Evolutionary conservation across 2,888 invertebrate genomes (phyloP), one percentile per base, ranked within the genome.

Genomic region (Physocephala rufipes): DNA sequence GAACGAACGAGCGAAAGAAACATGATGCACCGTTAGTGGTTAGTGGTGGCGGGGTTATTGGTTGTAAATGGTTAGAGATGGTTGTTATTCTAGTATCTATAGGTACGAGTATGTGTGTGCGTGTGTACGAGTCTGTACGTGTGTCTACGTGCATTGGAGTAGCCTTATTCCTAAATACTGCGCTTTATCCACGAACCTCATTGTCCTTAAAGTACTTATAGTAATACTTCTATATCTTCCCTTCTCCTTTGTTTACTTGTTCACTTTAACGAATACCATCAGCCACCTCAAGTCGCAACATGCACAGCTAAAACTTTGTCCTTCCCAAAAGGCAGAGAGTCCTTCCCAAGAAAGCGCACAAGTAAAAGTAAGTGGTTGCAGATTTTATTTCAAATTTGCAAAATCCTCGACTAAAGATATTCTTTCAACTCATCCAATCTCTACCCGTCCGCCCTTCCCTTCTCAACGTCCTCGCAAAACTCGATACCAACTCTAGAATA

Each of bases 291-390:
- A n/a, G n/a, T n/a, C n/a, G n/a, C n/a, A n/a, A n/a, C n/a, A n/a
- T n/a, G n/a, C n/a, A n/a, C n/a, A 66, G n/a, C 66, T 66, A 36
- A 66, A 49, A 53, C 53, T 51, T 66, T 21, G 53, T 66, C 53
- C 53, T 66, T 53, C 36, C 36, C 53, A 24, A 13, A 53, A 28
- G 66, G 51, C 49, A 15, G 66, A 28, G 66, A n/a, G n/a, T n/a
- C n/a, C n/a, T n/a, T n/a, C n/a, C 36, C 21, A 51, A 66, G n/a
- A 53, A 53, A 66, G 21, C 16, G 16, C 49, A 58, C 45, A 63
- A 63, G 66, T 36, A 66, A 66, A n/a, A 30, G 53, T 36, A 53
- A 66, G 66, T 36, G 21, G 19, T 36, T 36, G 36, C 21, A 26
- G 19, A 53, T 66, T 66, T 53, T 49, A n/a, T 30, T 36, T 36